A percentile compares a stretch with the other conserved stretches of the same genome.
Conservation (phyloP, 1,140 invertebrate species). For the Streblospio benedicti region DNA sequence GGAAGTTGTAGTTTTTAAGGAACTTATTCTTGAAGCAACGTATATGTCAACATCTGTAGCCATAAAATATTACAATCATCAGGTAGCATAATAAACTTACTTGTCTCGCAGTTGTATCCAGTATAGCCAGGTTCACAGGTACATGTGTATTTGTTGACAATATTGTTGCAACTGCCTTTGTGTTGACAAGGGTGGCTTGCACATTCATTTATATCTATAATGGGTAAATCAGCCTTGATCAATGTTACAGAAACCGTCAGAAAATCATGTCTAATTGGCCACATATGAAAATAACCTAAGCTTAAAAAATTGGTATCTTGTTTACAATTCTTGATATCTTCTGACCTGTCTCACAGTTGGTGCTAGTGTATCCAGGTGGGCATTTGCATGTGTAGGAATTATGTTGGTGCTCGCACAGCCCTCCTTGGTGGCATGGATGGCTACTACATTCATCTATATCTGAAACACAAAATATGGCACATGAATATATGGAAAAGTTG, state of each 20-base stretch:
- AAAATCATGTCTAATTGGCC: no score
- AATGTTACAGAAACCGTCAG: no score
- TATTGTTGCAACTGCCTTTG: not conserved
- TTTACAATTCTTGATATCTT: no score
- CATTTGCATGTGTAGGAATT: constrained; percentile 81
- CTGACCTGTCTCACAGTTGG: constrained; percentile 9
- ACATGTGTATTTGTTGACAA: constrained; percentile 8
- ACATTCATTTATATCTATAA: no score
- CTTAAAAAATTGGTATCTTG: no score
- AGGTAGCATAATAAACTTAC: no score
- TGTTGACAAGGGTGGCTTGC: constrained; percentile 4
- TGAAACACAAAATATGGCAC: constrained; percentile 23
- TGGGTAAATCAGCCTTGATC: no score
- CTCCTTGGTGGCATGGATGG: constrained; percentile 2
- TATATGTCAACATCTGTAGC: no score
- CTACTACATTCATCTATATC: constrained; percentile 27
- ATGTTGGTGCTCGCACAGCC: constrained; percentile 14
- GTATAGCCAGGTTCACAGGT: not conserved
- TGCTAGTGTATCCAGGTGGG: constrained; percentile 74
- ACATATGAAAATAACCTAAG: no score
- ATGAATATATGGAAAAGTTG: constrained; percentile 23
- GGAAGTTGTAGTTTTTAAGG: no score
- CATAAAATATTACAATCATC: not conserved
- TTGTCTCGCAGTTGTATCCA: constrained; percentile 8
- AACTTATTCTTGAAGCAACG: no score